Evolutionary conservation across 2,797 vertebrate genomes (phyloP).

Genomic region (Sebastes glaucus): DNA sequence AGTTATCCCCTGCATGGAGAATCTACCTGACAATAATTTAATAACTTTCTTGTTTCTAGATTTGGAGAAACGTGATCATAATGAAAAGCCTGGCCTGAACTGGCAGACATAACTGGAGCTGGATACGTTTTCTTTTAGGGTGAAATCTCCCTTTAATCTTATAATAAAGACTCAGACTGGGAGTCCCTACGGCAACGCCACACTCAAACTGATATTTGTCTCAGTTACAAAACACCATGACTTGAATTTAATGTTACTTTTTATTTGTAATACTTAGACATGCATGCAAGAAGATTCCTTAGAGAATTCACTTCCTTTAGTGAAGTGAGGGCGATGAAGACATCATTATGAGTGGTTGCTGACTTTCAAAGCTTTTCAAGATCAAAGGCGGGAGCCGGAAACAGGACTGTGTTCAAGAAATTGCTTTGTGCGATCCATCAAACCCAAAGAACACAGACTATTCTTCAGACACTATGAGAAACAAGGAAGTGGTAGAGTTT

Average conservation of each 20-base stretch:
- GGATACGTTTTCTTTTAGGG: background rate
- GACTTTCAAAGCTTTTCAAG: constrained; percentile 37
- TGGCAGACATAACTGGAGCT: background rate
- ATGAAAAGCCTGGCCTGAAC: constrained; percentile 3
- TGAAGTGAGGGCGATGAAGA: constrained; percentile 31
- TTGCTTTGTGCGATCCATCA: constrained; percentile 32
- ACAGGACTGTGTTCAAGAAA: constrained; percentile 16
- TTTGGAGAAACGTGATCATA: background rate
- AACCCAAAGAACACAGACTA: background rate
- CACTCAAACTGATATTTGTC: background rate
- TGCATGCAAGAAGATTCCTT: background rate
- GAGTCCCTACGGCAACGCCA: background rate
- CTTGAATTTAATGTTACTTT: background rate
- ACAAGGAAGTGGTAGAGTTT: background rate
- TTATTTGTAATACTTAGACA: background rate
- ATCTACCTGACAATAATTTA: background rate
- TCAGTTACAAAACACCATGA: background rate
- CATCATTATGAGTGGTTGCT: constrained; percentile 37
- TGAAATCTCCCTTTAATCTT: background rate
- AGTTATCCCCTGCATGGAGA: background rate
- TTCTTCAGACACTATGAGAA: constrained; percentile 10
- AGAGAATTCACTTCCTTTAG: constrained; percentile 22
- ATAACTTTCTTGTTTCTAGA: background rate
- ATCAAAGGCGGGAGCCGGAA: constrained; percentile 22
- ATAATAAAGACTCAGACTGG: background rate